Conservation (phyloP, 2,113 vertebrate genomes). For the Nycticorax nycticorax region DNA sequence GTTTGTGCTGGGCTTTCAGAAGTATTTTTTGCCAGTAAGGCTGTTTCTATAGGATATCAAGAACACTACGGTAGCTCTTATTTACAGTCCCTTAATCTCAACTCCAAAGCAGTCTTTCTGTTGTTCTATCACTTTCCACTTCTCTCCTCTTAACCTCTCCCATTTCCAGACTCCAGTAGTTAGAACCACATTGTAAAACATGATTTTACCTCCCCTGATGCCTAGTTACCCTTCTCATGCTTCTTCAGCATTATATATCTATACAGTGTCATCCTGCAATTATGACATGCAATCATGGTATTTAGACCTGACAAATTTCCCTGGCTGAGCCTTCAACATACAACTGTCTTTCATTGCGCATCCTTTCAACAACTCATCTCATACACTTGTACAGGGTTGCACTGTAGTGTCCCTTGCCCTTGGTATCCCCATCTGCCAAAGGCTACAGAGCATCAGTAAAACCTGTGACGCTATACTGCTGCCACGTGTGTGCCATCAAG, state of each 20-base stretch:
- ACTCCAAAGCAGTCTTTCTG: not conserved
- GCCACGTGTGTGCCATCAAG: too few species aligned
- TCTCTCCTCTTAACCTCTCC: not conserved
- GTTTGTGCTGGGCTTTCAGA: not conserved
- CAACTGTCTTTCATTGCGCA: not conserved
- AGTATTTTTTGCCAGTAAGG: not conserved
- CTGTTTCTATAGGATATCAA: not conserved
- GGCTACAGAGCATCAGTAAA: not conserved
- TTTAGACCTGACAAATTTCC: not conserved
- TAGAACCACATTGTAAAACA: not conserved
- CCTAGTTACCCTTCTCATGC: not conserved
- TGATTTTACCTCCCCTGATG: not conserved
- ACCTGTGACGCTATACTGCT: not conserved
- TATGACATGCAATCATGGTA: not conserved
- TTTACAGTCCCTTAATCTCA: not conserved
- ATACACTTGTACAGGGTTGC: fast-evolving
- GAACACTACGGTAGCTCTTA: not conserved
- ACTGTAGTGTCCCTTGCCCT: not conserved
- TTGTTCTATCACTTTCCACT: not conserved
- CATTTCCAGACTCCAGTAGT: not conserved
- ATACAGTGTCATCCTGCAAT: not conserved
- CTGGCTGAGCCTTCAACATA: not conserved
- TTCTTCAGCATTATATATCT: not conserved
- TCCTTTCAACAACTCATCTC: not conserved
- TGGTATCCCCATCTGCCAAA: not conserved